Conservation (phyloP, 37 sponge, comb jelly and placozoan genomes). For the Mnemiopsis leidyi region DNA sequence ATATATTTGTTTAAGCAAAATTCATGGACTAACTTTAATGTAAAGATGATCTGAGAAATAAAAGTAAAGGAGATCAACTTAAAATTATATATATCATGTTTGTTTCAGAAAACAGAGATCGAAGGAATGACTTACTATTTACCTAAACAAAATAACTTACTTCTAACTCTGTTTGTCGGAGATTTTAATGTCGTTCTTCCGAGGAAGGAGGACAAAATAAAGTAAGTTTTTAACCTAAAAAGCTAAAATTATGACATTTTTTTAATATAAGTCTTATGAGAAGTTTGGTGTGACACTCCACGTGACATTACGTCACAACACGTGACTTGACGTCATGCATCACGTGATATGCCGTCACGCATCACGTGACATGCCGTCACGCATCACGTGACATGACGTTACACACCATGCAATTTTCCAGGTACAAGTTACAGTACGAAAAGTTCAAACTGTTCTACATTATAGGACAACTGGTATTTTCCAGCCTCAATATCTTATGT, state of each 20-base stretch:
- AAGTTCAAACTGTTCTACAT: constrained; percentile 36
- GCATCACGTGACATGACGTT: not conserved
- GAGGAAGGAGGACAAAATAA: constrained; percentile 20
- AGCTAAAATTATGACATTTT: too few relatives aligned
- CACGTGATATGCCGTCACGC: too few relatives aligned
- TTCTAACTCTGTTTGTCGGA: constrained; percentile 28
- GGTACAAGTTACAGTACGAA: constrained; percentile 31
- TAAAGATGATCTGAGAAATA: too few relatives aligned
- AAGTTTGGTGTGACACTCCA: too few relatives aligned
- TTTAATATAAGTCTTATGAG: too few relatives aligned
- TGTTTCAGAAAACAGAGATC: not conserved
- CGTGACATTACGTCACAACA: too few relatives aligned
- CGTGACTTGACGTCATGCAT: too few relatives aligned
- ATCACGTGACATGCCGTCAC: not conserved
- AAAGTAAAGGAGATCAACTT: too few relatives aligned
- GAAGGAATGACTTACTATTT: not conserved
- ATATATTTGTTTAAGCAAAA: too few relatives aligned
- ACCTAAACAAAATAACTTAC: constrained; percentile 15
- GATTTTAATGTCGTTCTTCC: constrained; percentile 47
- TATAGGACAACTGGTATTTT: constrained; percentile 30
- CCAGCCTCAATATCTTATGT: not conserved
- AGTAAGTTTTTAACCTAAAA: not conserved
- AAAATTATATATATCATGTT: too few relatives aligned
- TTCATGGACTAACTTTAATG: too few relatives aligned
- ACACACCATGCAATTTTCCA: not conserved